A percentile compares a stretch with the other conserved stretches of the same genome.
Conservation (phyloP, 2,888 invertebrate genomes). For the Blera fallax region DNA sequence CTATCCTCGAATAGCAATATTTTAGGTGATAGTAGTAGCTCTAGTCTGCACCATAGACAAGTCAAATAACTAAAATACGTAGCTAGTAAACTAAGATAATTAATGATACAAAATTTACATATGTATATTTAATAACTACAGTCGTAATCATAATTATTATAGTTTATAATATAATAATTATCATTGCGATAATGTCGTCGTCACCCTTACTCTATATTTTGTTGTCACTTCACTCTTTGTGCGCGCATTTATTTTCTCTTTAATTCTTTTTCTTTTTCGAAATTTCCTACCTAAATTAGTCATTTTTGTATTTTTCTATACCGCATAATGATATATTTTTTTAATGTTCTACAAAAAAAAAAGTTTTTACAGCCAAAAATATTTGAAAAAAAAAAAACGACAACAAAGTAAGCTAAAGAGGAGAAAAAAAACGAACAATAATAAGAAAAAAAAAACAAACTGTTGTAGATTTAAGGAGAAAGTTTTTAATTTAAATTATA, state of each 20-base stretch:
- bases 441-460: constrained; percentile 7
- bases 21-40: constrained; percentile 80
- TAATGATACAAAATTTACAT: constrained; percentile 46
- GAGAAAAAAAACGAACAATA: neutral
- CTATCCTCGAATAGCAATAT: constrained; percentile 79
- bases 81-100: constrained; percentile 74
- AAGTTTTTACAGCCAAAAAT: constrained; percentile 52
- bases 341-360: constrained; percentile 48
- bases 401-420: constrained; percentile 1
- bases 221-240: constrained; percentile 22
- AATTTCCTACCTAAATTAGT: constrained; percentile 18
- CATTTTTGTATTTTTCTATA: constrained; percentile 40
- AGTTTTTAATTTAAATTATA: constrained; percentile 23
- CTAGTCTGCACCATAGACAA: constrained; percentile 81
- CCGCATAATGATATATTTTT: constrained; percentile 49
- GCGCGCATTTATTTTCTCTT: constrained; percentile 18
- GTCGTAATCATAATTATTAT: constrained; percentile 58
- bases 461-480: constrained; percentile 34
- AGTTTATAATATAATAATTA: constrained; percentile 31
- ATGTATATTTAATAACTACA: constrained; percentile 66
- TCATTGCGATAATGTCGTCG: constrained; percentile 46
- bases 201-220: constrained; percentile 31
- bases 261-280: constrained; percentile 5
- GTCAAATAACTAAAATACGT: constrained; percentile 80
- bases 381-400: constrained; percentile 18